Evolutionary conservation across 2,888 invertebrate species (phyloP).

Genomic region (Coleophora deauratella): DNA sequence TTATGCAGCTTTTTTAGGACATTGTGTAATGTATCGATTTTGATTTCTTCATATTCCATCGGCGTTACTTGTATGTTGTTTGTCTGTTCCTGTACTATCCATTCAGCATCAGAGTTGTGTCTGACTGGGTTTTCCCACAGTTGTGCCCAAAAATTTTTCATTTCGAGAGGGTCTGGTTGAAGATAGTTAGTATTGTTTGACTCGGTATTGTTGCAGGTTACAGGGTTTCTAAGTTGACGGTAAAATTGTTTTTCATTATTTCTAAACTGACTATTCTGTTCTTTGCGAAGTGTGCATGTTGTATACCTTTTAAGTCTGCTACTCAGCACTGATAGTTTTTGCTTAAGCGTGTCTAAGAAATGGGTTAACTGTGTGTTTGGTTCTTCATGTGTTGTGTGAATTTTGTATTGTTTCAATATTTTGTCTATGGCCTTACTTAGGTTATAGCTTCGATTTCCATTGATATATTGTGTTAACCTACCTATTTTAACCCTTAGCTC

Average conservation of each 20-base stretch:
- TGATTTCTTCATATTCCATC: conserved; percentile 10
- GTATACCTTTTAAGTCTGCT: conserved; percentile 7
- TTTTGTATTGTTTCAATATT: conserved; percentile 9
- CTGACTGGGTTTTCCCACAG: conserved; percentile 10
- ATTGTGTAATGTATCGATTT: conserved; percentile 7
- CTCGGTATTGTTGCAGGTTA: not conserved
- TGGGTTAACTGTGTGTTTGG: conserved; percentile 7
- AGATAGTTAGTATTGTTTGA: not conserved
- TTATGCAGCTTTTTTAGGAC: conserved; percentile 11
- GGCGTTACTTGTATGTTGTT: not conserved
- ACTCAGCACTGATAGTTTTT: conserved; percentile 5
- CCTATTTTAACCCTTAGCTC: conserved; percentile 10
- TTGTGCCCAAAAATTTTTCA: conserved; percentile 8
- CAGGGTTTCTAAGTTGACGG: not conserved
- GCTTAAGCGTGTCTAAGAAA: conserved; percentile 10
- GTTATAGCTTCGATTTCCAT: conserved; percentile 6
- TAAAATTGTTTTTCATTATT: conserved; percentile 13
- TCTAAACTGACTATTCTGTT: conserved; percentile 12
- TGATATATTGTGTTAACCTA: conserved; percentile 8
- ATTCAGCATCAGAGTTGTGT: conserved; percentile 11
- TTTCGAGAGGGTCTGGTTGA: conserved; percentile 1
- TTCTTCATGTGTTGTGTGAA: conserved; percentile 9
- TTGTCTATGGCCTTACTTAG: conserved; percentile 3
- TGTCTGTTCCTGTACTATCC: conserved; percentile 5
- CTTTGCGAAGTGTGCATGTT: conserved; percentile 10